These are phyloP conservation scores for Dasypogon diadema DNA, from an alignment of 2,888 invertebrate species.

Conservation along the genomic window DNA sequence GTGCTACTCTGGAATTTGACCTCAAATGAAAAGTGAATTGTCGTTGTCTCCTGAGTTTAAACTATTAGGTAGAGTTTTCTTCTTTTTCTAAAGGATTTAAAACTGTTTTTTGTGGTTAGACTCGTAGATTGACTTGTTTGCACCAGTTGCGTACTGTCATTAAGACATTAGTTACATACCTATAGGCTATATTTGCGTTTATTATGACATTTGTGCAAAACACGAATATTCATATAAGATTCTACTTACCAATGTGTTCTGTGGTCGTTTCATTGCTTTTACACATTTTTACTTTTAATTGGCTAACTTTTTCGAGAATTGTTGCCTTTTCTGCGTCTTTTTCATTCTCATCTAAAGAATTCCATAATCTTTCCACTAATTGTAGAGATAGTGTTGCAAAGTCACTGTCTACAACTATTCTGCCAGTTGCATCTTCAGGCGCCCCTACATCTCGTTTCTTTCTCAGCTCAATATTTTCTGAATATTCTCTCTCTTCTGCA, in stretches of 20 bases:
- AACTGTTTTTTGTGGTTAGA: too few species aligned
- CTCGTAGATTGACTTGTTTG: too few species aligned
- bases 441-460: neutral
- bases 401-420: conserved; percentile 1
- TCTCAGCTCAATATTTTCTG: neutral
- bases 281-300: conserved; percentile 5
- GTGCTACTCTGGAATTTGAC: too few species aligned
- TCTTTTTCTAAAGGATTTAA: too few species aligned
- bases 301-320: conserved; percentile 14
- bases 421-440: neutral
- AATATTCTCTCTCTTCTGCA: neutral
- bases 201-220: too few species aligned
- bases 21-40: too few species aligned
- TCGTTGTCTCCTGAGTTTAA: too few species aligned
- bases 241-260: conserved; percentile 10
- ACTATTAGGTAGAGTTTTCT: too few species aligned
- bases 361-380: conserved; percentile 10
- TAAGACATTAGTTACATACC: too few species aligned
- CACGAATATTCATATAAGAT: too few species aligned
- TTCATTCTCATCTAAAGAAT: neutral
- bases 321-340: neutral
- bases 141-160: too few species aligned
- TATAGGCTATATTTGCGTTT: too few species aligned
- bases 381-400: conserved; percentile 14
- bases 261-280: conserved; percentile 7